Conservation (phyloP, 2,888 invertebrate species). For the Nemoura dubitans region DNA sequence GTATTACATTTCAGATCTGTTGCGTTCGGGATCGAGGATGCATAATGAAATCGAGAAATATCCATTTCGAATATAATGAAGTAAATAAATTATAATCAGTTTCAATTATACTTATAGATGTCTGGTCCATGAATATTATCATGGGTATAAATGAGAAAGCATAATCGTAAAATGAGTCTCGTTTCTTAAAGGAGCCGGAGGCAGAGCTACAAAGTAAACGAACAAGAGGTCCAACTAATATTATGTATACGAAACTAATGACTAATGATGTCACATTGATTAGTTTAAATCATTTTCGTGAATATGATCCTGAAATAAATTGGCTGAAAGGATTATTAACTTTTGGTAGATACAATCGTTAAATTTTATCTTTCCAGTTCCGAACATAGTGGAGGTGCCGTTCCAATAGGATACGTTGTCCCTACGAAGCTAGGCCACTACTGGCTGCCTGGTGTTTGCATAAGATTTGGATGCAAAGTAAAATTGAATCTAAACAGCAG, state of each 20-base stretch:
- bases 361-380: too few species aligned
- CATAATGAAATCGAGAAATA: slow-evolving; percentile 7
- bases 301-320: not conserved
- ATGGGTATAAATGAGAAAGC: not conserved
- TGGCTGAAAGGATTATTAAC: not conserved
- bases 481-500: slow-evolving; percentile 48
- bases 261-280: slow-evolving; percentile 4
- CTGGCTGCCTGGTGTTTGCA: slow-evolving; percentile 39
- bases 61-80: slow-evolving; percentile 12
- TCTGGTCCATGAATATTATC: not conserved
- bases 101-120: not conserved
- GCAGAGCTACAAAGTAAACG: not conserved
- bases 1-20: not conserved
- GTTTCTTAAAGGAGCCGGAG: not conserved
- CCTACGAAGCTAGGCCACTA: not conserved
- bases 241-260: not conserved
- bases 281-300: not conserved
- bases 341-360: too few species aligned
- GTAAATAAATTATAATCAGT: slow-evolving; percentile 12
- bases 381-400: not conserved
- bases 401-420: not conserved
- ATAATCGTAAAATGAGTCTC: not conserved
- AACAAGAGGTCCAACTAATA: not conserved
- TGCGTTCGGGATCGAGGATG: not conserved
- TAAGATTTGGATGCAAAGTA: slow-evolving; percentile 47